phyloP scores from a whole-genome alignment of 92 coral and sea anemone species.

The Palythoa grandis region DNA sequence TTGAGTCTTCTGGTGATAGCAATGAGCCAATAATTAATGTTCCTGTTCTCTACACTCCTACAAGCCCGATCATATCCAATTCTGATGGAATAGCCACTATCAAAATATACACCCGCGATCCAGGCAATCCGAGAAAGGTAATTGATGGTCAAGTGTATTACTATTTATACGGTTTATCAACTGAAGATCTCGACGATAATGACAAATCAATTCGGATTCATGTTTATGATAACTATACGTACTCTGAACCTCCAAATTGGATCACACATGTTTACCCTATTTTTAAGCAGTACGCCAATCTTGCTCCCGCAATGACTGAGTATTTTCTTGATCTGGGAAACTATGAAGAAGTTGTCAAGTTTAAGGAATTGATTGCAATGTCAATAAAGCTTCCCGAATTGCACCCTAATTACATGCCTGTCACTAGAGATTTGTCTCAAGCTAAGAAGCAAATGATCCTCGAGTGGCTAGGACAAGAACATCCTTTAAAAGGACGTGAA shows the following conservation, averaged over 20 bases:
- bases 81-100: constrained; percentile 57
- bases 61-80: constrained; percentile 33
- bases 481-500: constrained; percentile 56
- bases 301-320: constrained; percentile 78
- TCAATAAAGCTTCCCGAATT: constrained; percentile 58
- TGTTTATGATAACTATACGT: constrained; percentile 44
- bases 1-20: neutral
- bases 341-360: constrained; percentile 65
- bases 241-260: constrained; percentile 62
- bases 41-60: constrained; percentile 4
- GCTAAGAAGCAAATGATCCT: constrained; percentile 63
- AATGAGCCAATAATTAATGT: constrained; percentile 34
- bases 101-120: constrained; percentile 54
- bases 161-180: constrained; percentile 47
- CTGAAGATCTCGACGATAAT: constrained; percentile 9
- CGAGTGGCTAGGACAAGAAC: constrained; percentile 59
- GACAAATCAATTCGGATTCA: constrained; percentile 53
- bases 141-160: constrained; percentile 81
- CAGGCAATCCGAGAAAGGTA: constrained; percentile 57
- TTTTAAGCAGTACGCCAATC: constrained; percentile 79
- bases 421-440: constrained; percentile 73
- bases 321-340: constrained; percentile 77
- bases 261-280: constrained; percentile 72
- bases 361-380: constrained; percentile 45
- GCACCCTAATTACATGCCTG: constrained; percentile 85